Conservation (phyloP, 2,113 vertebrate species). For the Elachura formosa region DNA sequence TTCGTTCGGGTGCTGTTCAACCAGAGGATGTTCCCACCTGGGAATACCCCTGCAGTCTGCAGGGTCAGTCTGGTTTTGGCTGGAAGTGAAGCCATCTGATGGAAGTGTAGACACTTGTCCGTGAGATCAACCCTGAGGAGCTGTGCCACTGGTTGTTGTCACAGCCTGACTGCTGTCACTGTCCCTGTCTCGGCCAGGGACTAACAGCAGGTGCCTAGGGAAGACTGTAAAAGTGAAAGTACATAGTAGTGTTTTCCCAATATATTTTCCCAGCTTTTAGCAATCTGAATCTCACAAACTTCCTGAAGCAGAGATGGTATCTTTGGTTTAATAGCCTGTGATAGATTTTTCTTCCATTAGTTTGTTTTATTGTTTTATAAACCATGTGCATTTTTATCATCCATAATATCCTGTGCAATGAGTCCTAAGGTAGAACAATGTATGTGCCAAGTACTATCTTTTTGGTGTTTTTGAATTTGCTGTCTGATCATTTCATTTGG, state of each 20-base stretch:
- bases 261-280: conserved; percentile 38
- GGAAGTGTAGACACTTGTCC: accelerated
- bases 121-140: accelerated
- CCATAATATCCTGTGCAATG: not conserved
- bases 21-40: not conserved
- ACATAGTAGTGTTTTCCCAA: not conserved
- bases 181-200: not conserved
- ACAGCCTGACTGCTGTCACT: not conserved
- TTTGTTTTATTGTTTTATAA: conserved; percentile 29
- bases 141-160: not conserved
- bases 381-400: not conserved
- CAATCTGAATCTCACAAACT: conserved; percentile 48
- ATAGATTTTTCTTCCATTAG: conserved; percentile 47
- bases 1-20: not conserved
- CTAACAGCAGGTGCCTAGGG: not conserved
- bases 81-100: not conserved
- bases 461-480: conserved; percentile 20
- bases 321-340: conserved; percentile 5
- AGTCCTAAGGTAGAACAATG: not conserved
- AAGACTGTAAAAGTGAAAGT: not conserved
- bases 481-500: conserved; percentile 16
- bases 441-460: not conserved
- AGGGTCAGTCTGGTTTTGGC: not conserved
- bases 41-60: not conserved
- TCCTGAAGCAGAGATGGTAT: conserved; percentile 53